phyloP scores from a whole-genome alignment of 2,113 vertebrate genomes.

The Tetraodon nigroviridis region DNA sequence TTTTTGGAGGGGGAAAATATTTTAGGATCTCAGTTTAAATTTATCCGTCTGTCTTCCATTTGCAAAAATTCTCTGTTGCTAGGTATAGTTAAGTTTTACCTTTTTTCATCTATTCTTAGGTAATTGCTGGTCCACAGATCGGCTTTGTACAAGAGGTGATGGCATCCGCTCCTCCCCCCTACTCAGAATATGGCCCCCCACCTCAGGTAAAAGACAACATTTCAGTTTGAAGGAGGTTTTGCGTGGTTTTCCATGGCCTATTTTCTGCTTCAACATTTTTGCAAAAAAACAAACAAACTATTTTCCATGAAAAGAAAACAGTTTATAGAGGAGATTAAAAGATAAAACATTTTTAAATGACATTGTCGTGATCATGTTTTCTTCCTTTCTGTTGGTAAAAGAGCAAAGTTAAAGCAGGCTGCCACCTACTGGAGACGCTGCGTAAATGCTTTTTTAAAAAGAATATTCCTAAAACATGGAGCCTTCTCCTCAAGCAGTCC shows the following conservation, averaged over 20 bases:
- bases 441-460: slow-evolving; percentile 1
- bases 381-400: too few species aligned
- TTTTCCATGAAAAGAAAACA: too few species aligned
- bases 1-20: too few species aligned
- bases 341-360: not conserved
- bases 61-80: not conserved
- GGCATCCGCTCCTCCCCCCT: slow-evolving; percentile 71
- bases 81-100: not conserved
- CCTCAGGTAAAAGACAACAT: slow-evolving; percentile 60
- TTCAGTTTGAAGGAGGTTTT: not conserved
- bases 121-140: slow-evolving; percentile 59
- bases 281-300: too few species aligned
- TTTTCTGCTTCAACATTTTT: too few species aligned
- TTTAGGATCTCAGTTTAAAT: too few species aligned
- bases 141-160: slow-evolving; percentile 62
- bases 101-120: slow-evolving; percentile 41
- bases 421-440: slow-evolving; percentile 13
- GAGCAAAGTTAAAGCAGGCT: not conserved
- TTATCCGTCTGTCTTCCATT: not conserved
- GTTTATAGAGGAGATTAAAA: not conserved
- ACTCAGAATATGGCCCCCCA: slow-evolving; percentile 68
- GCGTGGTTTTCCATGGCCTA: not conserved
- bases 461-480: not conserved
- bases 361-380: not conserved
- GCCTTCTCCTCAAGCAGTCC: not conserved